Conservation (phyloP, 64 coral and sea anemone genomes). For the Platygyra sinensis region DNA sequence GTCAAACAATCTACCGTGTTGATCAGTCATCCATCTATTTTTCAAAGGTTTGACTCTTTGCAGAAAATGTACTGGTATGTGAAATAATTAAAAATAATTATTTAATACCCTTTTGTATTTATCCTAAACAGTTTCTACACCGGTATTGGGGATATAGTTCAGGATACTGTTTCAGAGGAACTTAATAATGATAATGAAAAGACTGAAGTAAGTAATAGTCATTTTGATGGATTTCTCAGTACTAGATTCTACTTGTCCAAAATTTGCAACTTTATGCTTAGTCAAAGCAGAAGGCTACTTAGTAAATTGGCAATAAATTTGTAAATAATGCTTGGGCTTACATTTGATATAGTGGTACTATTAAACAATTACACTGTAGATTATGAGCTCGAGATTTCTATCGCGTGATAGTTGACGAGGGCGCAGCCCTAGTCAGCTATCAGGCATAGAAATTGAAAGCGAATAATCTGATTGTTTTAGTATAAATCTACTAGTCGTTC, state of each 20-base stretch:
- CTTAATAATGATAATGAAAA: constrained; percentile 61
- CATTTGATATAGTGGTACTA: too few relatives aligned
- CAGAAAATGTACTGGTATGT: neutral
- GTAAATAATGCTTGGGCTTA: too few relatives aligned
- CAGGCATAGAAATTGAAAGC: too few relatives aligned
- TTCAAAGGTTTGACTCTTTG: neutral
- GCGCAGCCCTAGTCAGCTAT: too few relatives aligned
- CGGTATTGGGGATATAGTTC: constrained; percentile 31
- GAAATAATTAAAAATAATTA: neutral
- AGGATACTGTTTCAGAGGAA: constrained; percentile 13
- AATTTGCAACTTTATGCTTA: neutral
- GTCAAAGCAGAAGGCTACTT: neutral
- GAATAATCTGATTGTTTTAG: too few relatives aligned
- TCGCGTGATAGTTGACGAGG: too few relatives aligned
- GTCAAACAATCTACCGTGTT: too few relatives aligned
- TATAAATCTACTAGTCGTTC: too few relatives aligned
- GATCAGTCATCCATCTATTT: neutral
- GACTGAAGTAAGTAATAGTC: constrained; percentile 34
- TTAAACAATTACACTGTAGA: too few relatives aligned
- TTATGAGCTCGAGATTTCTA: too few relatives aligned
- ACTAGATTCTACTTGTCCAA: neutral
- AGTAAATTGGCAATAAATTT: too few relatives aligned
- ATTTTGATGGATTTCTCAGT: neutral
- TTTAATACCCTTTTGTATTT: neutral
- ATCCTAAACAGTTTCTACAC: constrained; percentile 55